Evolutionary conservation across 37 sponge, comb jelly and placozoan species (phyloP).

Genomic region (Beroe forskalii): DNA sequence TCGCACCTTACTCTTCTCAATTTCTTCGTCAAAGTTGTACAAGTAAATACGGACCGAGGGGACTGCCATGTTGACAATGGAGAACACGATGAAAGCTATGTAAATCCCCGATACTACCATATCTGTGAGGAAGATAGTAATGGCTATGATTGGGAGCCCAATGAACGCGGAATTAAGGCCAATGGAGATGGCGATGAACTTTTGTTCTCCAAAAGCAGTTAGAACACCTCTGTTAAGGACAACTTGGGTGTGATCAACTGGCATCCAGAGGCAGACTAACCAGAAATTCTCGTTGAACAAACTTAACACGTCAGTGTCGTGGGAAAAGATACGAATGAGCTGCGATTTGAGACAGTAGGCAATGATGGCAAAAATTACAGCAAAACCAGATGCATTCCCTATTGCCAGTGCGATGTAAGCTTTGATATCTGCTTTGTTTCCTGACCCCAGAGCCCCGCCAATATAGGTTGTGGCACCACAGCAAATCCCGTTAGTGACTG

Average conservation of each 20-base stretch:
- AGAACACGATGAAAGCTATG: background rate
- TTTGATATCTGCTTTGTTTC: background rate
- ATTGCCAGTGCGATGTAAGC: background rate
- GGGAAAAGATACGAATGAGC: background rate
- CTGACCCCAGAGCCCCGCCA: background rate
- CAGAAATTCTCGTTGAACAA: background rate
- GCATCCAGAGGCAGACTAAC: background rate
- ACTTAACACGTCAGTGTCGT: background rate
- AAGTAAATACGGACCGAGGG: background rate
- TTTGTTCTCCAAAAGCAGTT: slow-evolving; percentile 13
- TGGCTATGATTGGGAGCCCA: background rate
- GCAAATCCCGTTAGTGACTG: background rate
- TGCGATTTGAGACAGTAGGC: background rate
- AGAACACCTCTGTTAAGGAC: slow-evolving; percentile 13
- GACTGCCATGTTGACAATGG: background rate
- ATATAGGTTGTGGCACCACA: background rate
- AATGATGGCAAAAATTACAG: background rate
- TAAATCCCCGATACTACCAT: background rate
- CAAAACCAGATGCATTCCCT: too few species aligned
- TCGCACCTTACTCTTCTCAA: background rate
- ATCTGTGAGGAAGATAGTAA: background rate
- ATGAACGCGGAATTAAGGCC: background rate
- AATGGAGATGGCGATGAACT: background rate
- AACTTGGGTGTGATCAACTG: background rate
- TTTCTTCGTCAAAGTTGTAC: background rate